These are phyloP conservation scores for rat (Rattus norvegicus) DNA, from an alignment of 2,113 vertebrate genomes.

Conservation along the genomic window GRCr8 NC_086022.1:87292501-87293000, in stretches of 20 bases:
- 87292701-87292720: slow-evolving; percentile 66
- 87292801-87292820: slow-evolving; percentile 14
- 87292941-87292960: background rate
- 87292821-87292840: slow-evolving; percentile 1
- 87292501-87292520: background rate
- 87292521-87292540: background rate
- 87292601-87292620: background rate
- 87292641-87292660: background rate
- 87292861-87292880: background rate
- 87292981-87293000: background rate
- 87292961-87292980: background rate
- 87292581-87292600: background rate
- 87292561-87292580: background rate
- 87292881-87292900: background rate
- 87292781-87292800: background rate
- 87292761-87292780: background rate
- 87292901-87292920: background rate
- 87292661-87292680: slow-evolving; percentile 12
- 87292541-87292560: background rate
- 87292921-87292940: background rate
- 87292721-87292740: slow-evolving; percentile 49
- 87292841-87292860: background rate
- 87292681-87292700: background rate
- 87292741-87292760: background rate
- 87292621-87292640: background rate